Evolutionary conservation across 64 coral and sea anemone genomes (phyloP).

Genomic region (Stylophora pistillata): DNA sequence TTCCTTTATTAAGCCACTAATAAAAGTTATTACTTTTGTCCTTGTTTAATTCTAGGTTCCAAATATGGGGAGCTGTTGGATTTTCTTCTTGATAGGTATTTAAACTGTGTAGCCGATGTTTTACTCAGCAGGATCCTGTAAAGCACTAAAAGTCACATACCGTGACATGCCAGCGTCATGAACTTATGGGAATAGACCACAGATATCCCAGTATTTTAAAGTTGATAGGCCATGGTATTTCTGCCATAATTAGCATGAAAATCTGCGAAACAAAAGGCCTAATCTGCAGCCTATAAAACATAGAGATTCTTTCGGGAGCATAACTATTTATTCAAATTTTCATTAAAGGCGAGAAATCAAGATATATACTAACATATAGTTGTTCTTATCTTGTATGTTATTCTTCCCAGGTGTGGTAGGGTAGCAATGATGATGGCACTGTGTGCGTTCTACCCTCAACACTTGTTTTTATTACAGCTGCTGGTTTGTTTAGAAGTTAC

Average conservation of each 20-base stretch:
- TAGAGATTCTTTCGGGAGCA: no score
- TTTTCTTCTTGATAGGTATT: slow-evolving; percentile 22
- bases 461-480: slow-evolving; percentile 25
- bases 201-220: no score
- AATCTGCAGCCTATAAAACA: no score
- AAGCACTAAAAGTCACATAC: no score
- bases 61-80: slow-evolving; percentile 32
- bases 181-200: no score
- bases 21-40: not conserved
- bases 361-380: not conserved
- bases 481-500: slow-evolving; percentile 25
- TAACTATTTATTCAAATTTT: no score
- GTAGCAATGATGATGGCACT: slow-evolving; percentile 13
- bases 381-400: not conserved
- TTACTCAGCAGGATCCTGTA: not conserved
- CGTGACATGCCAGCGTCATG: no score
- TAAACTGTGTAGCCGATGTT: not conserved
- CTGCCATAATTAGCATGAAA: no score
- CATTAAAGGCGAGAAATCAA: not conserved
- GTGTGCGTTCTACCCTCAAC: slow-evolving; percentile 22
- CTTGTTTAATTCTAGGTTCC: slow-evolving; percentile 6
- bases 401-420: slow-evolving; percentile 8
- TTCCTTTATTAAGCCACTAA: not conserved
- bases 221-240: no score
- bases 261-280: no score